These are phyloP conservation scores for Tortrix viridana DNA, from an alignment of 2,888 invertebrate genomes.

Conservation along the genomic window DNA sequence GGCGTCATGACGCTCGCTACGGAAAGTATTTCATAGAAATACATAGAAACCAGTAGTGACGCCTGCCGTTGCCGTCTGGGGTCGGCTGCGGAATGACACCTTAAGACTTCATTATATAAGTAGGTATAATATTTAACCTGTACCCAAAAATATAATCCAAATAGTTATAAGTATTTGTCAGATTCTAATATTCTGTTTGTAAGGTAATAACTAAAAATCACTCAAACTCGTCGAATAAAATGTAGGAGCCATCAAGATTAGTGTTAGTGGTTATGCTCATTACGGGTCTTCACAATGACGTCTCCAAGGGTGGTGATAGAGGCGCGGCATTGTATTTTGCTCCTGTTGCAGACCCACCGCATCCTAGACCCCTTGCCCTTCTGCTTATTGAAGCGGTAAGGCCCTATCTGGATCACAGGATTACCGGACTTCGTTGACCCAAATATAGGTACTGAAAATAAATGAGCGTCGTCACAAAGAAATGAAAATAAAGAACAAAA, in stretches of 20 bases:
- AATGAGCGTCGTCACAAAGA: not conserved
- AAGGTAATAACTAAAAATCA: no score
- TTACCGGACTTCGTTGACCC: slow-evolving; percentile 38
- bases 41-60: no score
- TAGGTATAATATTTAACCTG: no score
- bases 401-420: slow-evolving; percentile 41
- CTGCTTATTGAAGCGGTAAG: slow-evolving; percentile 41
- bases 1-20: no score
- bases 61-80: no score
- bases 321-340: slow-evolving; percentile 47
- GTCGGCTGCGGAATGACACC: no score
- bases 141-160: no score
- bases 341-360: slow-evolving; percentile 21
- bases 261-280: slow-evolving; percentile 53
- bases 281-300: slow-evolving; percentile 30
- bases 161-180: no score
- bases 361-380: not conserved
- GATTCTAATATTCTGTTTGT: no score
- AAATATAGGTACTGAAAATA: slow-evolving; percentile 37
- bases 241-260: not conserved
- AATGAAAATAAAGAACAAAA: not conserved
- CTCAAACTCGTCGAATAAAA: no score
- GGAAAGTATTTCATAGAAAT: no score
- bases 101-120: no score
- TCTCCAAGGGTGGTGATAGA: slow-evolving; percentile 51